phyloP scores from a whole-genome alignment of 2,888 invertebrate species.

The Callosobruchus maculatus region DNA sequence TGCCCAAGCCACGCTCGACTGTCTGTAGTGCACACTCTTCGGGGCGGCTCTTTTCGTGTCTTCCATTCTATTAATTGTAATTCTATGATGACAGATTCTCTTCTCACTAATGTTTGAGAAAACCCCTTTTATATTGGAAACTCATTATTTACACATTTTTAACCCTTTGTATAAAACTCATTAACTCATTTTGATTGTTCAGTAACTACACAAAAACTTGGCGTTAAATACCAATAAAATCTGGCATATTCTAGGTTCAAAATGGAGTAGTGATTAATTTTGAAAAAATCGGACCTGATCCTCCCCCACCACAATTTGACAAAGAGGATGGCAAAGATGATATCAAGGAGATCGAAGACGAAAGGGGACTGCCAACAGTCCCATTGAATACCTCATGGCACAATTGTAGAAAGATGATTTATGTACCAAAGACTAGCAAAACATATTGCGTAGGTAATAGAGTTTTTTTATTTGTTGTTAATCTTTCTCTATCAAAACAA shows the following conservation, averaged over 20 bases:
- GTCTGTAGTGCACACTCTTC: too few species aligned
- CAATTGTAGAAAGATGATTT: slow-evolving; percentile 80
- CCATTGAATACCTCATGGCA: slow-evolving; percentile 73
- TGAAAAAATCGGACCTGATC: slow-evolving; percentile 91
- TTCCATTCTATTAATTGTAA: too few species aligned
- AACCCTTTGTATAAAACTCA: too few species aligned
- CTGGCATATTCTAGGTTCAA: slow-evolving; percentile 57
- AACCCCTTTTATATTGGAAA: too few species aligned
- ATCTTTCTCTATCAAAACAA: too few species aligned
- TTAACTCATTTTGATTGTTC: too few species aligned
- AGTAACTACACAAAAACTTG: too few species aligned
- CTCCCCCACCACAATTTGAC: slow-evolving; percentile 57
- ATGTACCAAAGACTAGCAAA: slow-evolving; percentile 87
- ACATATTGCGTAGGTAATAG: slow-evolving; percentile 55
- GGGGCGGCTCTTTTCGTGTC: too few species aligned
- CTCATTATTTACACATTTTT: too few species aligned
- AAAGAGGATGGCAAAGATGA: slow-evolving; percentile 56
- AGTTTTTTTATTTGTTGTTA: slow-evolving; percentile 1
- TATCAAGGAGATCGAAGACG: slow-evolving; percentile 34
- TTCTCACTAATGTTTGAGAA: too few species aligned
- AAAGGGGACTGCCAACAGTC: slow-evolving; percentile 18
- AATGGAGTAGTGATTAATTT: slow-evolving; percentile 97
- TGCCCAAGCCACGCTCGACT: too few species aligned
- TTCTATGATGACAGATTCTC: too few species aligned
- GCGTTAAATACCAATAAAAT: background rate